Evolutionary conservation across 2,113 vertebrate genomes (phyloP).

Genomic region (Triplophysa siluroides): DNA sequence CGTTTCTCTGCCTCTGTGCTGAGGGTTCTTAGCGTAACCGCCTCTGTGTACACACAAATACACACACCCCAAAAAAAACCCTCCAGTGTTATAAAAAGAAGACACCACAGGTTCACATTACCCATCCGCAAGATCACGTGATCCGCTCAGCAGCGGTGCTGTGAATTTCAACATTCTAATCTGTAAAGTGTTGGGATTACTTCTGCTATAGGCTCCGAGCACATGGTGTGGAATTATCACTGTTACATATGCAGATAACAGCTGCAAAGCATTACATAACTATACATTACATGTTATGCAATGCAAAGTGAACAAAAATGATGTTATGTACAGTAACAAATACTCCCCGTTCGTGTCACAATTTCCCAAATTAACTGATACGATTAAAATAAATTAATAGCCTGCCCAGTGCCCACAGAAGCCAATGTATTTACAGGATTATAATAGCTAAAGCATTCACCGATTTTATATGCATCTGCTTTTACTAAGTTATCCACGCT

Average conservation of each 20-base stretch:
- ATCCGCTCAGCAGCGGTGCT: neutral
- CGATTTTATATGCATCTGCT: neutral
- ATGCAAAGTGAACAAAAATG: neutral
- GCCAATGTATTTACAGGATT: neutral
- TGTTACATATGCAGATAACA: neutral
- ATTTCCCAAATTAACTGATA: neutral
- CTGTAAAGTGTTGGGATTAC: constrained; percentile 18
- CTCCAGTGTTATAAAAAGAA: constrained; percentile 14
- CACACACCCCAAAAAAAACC: constrained; percentile 34
- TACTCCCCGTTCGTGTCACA: neutral
- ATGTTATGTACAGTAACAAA: neutral
- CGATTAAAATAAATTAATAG: neutral
- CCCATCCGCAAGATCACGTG: constrained; percentile 22
- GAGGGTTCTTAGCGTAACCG: neutral
- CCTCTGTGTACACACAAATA: constrained; percentile 12
- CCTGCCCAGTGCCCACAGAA: neutral
- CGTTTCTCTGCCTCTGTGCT: neutral
- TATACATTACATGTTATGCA: neutral
- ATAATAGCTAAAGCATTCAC: neutral
- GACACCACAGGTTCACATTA: constrained; percentile 38
- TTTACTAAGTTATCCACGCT: too few relatives aligned
- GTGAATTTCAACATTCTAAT: constrained; percentile 19
- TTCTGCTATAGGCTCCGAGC: constrained; percentile 3
- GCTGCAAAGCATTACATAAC: neutral
- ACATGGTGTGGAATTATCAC: neutral